Percentiles rank a stretch among this genome's conserved stretches.
These are phyloP conservation scores for Pleuronectes platessa DNA, from an alignment of 2,113 vertebrate species.

Conservation along the genomic window DNA sequence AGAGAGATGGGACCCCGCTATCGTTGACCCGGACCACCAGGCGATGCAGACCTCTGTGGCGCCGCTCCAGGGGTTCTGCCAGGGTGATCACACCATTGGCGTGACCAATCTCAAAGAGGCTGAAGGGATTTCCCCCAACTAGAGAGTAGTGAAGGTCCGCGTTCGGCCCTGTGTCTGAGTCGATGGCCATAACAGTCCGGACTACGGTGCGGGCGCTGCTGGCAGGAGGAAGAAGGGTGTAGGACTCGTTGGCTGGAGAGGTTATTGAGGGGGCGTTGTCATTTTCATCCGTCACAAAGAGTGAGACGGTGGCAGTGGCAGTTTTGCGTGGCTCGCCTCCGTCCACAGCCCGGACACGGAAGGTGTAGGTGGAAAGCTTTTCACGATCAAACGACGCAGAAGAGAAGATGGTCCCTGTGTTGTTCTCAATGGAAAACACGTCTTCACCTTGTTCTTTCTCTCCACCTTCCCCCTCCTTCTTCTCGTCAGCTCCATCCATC, in stretches of 20 bases:
- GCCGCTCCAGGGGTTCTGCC: constrained; percentile 91
- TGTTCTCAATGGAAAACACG: constrained; percentile 92
- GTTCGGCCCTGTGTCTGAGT: constrained; percentile 91
- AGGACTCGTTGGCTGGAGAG: constrained; percentile 91
- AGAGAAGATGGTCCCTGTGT: constrained; percentile 96
- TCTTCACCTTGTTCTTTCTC: constrained; percentile 70
- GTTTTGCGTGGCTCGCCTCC: constrained; percentile 91
- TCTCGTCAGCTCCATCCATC: constrained; percentile 78
- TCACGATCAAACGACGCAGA: constrained; percentile 92
- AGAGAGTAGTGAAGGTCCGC: constrained; percentile 92
- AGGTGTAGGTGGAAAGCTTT: constrained; percentile 91
- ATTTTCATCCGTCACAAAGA: constrained; percentile 96
- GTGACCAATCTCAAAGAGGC: constrained; percentile 92
- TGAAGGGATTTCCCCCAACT: constrained; percentile 94
- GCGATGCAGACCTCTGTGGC: constrained; percentile 93
- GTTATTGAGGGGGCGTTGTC: constrained; percentile 92
- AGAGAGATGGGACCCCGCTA: constrained; percentile 91
- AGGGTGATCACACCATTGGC: constrained; percentile 93
- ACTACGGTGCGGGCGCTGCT: constrained; percentile 91
- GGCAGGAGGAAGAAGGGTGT: constrained; percentile 90
- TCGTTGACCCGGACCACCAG: constrained; percentile 95
- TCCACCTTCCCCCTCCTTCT: constrained; percentile 70
- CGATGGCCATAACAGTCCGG: constrained; percentile 87
- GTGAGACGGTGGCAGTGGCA: constrained; percentile 92
- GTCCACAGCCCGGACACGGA: constrained; percentile 93